Evolutionary conservation across 2,113 vertebrate genomes (phyloP).

Genomic region (Setophaga coronata): DNA sequence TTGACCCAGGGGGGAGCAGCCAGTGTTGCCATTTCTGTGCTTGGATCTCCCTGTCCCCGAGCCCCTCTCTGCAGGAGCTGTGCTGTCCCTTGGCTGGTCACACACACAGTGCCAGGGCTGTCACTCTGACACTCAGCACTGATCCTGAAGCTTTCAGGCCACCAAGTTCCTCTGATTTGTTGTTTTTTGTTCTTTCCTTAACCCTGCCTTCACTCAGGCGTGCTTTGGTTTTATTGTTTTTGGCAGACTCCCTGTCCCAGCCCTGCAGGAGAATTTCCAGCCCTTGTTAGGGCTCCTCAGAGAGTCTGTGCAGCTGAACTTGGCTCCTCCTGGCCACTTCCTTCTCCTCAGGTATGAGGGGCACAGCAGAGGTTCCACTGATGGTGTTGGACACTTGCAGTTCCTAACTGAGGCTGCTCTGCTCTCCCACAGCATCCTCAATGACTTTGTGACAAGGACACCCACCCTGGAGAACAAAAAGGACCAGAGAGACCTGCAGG

Average conservation of each 20-base stretch:
- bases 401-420: not conserved
- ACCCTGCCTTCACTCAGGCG: not conserved
- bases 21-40: not conserved
- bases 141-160: not conserved
- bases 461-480: conserved; percentile 93
- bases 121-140: not conserved
- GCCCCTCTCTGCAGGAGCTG: not conserved
- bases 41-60: not conserved
- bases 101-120: not conserved
- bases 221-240: not conserved
- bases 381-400: too few relatives aligned
- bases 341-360: conserved; percentile 86
- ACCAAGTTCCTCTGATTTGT: not conserved
- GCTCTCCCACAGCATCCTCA: conserved; percentile 83
- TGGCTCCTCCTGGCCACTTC: conserved; percentile 92
- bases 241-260: conserved; percentile 79
- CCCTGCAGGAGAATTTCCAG: conserved; percentile 87
- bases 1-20: not conserved
- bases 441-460: conserved; percentile 90
- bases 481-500: conserved; percentile 93
- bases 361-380: not conserved
- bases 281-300: conserved; percentile 85
- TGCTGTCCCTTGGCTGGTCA: not conserved
- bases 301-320: conserved; percentile 91
- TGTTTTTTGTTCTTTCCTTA: not conserved